Base-by-base conservation (phyloP, 2,797 vertebrate genomes). In the Scarus forsteni region DNA sequence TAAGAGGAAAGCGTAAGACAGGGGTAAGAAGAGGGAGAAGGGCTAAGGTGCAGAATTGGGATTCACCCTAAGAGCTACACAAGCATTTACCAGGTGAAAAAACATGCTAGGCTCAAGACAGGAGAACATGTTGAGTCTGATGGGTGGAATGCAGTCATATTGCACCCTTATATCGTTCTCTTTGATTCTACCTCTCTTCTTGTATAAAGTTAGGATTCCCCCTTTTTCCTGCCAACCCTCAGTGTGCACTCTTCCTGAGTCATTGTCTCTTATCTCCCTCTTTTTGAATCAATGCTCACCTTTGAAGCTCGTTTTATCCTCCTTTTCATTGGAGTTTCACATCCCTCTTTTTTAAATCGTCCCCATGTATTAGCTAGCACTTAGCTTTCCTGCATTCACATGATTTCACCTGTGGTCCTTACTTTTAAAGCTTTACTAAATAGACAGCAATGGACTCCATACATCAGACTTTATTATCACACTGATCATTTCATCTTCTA, bases 221-320 rank as follows among this genome's bases (percentile, higher is more conserved):
- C 3, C 51, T 40, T 27, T 65, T 16, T 62, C 35, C 46, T 48
- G 2, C 50, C 49, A 55, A 61, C 60, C 54, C 44, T 64, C 56
- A 54, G 34, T 60, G 51, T 49, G 18, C 56, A 35, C 48, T 70
- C 69, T 75, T 70, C 60, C 49, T 12, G 44, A 53, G 5, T 79
- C 53, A 76, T 53, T 81, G 67, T 80, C 53, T 77, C 55, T 42
- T 18, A 59, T 58, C 46, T 27, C 49, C 52, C 77, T 48, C 35
- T 70, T 7, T 84, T 57, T 70, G 53, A 75, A 66, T 67, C 59
- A 68, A 79, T 66, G 73, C 88, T 88, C 83, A 86, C 77, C 80
- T 90, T 73, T 85, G 58, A 87, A 89, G 84, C 77, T 88, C 69
- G 77, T 82, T 82, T 76, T 69, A 85, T 87, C 74, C 67, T n/a